phyloP scores from a whole-genome alignment of 2,113 vertebrate genomes.

The Ceratotherium simum region DNA sequence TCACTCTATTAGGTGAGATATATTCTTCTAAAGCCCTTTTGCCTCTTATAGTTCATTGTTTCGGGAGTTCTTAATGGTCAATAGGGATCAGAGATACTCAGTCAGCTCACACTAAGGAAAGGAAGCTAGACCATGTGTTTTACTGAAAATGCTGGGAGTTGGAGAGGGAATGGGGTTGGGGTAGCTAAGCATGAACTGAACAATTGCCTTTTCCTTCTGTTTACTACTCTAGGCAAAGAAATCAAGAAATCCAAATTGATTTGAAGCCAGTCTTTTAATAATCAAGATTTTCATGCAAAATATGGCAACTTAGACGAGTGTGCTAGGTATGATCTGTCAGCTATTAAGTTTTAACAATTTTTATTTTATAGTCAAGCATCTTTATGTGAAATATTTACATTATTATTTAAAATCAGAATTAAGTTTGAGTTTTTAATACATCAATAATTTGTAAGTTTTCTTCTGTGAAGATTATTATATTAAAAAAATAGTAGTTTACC shows the following conservation, averaged over 20 bases:
- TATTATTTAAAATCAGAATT: constrained; percentile 20
- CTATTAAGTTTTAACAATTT: not conserved
- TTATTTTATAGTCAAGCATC: not conserved
- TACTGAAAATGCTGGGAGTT: not conserved
- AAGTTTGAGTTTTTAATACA: not conserved
- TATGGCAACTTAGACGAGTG: constrained; percentile 90
- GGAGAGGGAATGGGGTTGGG: not conserved
- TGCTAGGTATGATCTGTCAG: constrained; percentile 88
- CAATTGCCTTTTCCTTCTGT: constrained; percentile 16
- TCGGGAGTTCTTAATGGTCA: not conserved
- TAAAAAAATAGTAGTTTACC: not conserved
- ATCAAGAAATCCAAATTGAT: constrained; percentile 95
- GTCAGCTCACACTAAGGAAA: not conserved
- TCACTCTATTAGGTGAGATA: not conserved
- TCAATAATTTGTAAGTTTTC: not conserved
- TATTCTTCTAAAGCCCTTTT: not conserved
- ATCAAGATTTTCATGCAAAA: constrained; percentile 93
- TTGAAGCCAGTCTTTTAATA: constrained; percentile 96
- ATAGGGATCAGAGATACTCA: not conserved
- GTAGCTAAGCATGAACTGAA: not conserved
- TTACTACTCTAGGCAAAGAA: constrained; percentile 92
- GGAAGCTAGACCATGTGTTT: not conserved
- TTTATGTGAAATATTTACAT: not conserved
- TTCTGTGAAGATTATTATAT: constrained; percentile 13
- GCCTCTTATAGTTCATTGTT: not conserved